Percentiles rank a stretch among this genome's conserved stretches.
phyloP scores from a whole-genome alignment of 2,113 vertebrate genomes.

The Aspiorhynchus laticeps region DNA sequence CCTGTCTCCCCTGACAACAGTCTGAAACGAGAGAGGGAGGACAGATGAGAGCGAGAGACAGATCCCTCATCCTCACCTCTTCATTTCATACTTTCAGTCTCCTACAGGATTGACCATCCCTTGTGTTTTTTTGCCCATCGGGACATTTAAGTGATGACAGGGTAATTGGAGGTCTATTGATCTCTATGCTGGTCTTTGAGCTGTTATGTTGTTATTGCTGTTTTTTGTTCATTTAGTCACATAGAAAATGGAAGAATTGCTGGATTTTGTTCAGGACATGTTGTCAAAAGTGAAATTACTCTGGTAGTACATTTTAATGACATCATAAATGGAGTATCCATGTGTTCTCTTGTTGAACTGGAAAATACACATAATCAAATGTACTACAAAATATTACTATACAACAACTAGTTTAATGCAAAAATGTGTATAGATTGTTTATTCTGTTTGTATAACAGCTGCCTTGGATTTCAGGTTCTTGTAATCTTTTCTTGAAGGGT shows the following conservation, averaged over 20 bases:
- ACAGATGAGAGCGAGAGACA: constrained; percentile 3
- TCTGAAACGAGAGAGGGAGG: constrained; percentile 30
- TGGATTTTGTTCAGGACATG: background rate
- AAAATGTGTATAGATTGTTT: too few relatives aligned
- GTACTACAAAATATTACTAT: too few relatives aligned
- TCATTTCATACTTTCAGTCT: constrained; percentile 32
- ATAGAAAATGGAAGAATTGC: constrained; percentile 7
- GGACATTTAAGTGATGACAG: constrained; percentile 45
- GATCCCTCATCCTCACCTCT: background rate
- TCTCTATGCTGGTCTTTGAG: constrained; percentile 33
- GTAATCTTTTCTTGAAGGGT: background rate
- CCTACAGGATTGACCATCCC: background rate
- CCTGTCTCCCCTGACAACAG: constrained; percentile 29
- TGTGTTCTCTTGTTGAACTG: background rate
- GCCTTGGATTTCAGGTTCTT: background rate
- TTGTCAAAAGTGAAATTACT: constrained; percentile 11
- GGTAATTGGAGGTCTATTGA: constrained; percentile 43
- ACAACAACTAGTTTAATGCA: too few relatives aligned
- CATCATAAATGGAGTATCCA: background rate
- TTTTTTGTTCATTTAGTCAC: background rate
- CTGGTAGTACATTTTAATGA: background rate
- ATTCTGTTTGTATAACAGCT: constrained; percentile 4
- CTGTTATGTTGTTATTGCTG: constrained; percentile 3
- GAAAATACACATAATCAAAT: background rate
- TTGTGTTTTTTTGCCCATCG: constrained; percentile 14